A percentile compares a stretch with the other conserved stretches of the same genome.
Conservation (phyloP, 1,140 invertebrate species). For the Archivesica marissinica region DNA sequence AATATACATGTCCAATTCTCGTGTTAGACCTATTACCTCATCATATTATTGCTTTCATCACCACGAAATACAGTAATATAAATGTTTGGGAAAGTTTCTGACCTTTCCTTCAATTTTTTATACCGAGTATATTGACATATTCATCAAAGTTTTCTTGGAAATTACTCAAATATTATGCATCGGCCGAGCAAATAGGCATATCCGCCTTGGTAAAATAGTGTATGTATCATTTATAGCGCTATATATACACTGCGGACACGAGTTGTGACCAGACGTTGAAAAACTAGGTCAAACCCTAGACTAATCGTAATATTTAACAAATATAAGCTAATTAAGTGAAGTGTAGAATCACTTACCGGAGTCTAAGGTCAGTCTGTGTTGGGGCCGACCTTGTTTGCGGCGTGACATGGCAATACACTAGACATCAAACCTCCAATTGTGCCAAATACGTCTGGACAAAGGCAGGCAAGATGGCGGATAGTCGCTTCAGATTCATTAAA, state of each 20-base stretch:
- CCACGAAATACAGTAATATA: no score
- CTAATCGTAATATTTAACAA: background rate
- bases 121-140: no score
- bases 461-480: constrained; percentile 81
- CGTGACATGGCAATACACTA: constrained; percentile 78
- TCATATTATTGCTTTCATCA: no score
- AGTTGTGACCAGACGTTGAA: constrained; percentile 40
- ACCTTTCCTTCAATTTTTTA: no score
- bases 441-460: constrained; percentile 78
- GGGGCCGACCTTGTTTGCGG: constrained; percentile 81
- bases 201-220: background rate
- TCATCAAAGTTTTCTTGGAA: no score
- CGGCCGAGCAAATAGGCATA: background rate
- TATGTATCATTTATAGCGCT: constrained; percentile 4
- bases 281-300: constrained; percentile 48
- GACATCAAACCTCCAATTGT: constrained; percentile 77
- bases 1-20: no score
- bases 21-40: no score
- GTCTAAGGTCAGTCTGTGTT: constrained; percentile 80
- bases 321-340: background rate
- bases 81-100: no score
- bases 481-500: constrained; percentile 70
- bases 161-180: no score
- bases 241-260: constrained; percentile 40
- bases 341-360: constrained; percentile 74